Conservation (phyloP, 2,113 vertebrate species). For the Lophotis ruficrista region DNA sequence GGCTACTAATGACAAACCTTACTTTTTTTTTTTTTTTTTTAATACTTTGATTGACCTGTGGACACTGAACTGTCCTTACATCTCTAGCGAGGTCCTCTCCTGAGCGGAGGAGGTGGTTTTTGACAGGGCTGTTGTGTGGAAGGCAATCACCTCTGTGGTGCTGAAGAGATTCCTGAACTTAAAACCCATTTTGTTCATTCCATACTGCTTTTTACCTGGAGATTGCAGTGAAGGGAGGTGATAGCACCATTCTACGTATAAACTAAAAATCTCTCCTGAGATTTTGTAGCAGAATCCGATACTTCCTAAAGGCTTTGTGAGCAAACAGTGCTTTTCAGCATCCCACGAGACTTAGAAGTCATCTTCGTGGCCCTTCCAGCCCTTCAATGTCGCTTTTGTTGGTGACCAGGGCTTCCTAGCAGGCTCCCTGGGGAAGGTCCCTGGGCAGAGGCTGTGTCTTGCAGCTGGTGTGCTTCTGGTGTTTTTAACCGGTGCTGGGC, state of each 20-base stretch:
- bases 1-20: neutral
- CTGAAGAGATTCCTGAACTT: neutral
- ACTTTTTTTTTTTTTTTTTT: neutral
- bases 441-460: neutral
- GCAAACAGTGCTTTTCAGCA: neutral
- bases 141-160: neutral
- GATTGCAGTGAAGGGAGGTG: neutral
- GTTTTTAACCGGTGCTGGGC: rapidly evolving
- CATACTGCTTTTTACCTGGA: neutral
- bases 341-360: neutral
- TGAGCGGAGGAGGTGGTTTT: neutral
- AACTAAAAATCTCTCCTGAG: neutral
- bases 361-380: neutral
- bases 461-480: neutral
- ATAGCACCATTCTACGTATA: neutral
- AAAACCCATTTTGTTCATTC: neutral
- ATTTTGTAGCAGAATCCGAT: neutral
- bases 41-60: neutral
- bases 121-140: neutral
- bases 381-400: neutral
- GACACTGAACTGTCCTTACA: neutral
- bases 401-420: neutral
- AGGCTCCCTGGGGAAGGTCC: neutral
- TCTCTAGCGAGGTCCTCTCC: neutral
- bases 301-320: neutral